Percentiles rank a stretch among this genome's conserved stretches.
phyloP scores from a whole-genome alignment of 2,113 vertebrate species.

The Rafetus swinhoei region DNA sequence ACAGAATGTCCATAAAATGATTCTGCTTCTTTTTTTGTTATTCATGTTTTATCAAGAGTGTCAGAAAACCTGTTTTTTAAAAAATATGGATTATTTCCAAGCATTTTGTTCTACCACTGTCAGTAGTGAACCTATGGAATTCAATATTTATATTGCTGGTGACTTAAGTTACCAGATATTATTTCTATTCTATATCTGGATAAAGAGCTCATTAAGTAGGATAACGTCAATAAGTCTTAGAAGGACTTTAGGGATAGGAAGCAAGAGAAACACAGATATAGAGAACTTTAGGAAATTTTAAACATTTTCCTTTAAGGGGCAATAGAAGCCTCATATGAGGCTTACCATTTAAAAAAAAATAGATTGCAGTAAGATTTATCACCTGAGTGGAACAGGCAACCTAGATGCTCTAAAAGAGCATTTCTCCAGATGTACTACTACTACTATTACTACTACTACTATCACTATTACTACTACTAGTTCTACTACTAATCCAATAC shows the following conservation, averaged over 20 bases:
- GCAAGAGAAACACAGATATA: not conserved
- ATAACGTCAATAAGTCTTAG: not conserved
- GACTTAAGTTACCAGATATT: conserved; percentile 12
- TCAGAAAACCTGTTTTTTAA: not conserved
- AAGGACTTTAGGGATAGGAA: not conserved
- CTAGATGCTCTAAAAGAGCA: no score
- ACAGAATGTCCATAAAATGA: not conserved
- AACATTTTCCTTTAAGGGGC: not conserved
- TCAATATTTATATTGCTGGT: conserved; percentile 23
- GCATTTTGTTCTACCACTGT: not conserved
- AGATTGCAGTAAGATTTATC: not conserved
- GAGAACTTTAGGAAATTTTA: not conserved
- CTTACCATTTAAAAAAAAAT: not conserved
- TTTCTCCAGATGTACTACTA: no score
- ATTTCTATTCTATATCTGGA: not conserved
- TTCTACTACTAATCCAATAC: no score
- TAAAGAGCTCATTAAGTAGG: not conserved
- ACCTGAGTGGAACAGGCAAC: not conserved
- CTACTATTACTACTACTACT: no score
- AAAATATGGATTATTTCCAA: not conserved
- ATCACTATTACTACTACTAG: no score
- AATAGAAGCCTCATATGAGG: rapidly evolving
- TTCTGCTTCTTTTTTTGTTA: not conserved
- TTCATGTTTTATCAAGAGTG: conserved; percentile 16
- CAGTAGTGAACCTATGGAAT: conserved; percentile 25